Percentiles rank a stretch among this genome's conserved stretches.
These are phyloP conservation scores for Eriosoma lanigerum DNA, from an alignment of 1,140 invertebrate genomes.

Conservation along the genomic window DNA sequence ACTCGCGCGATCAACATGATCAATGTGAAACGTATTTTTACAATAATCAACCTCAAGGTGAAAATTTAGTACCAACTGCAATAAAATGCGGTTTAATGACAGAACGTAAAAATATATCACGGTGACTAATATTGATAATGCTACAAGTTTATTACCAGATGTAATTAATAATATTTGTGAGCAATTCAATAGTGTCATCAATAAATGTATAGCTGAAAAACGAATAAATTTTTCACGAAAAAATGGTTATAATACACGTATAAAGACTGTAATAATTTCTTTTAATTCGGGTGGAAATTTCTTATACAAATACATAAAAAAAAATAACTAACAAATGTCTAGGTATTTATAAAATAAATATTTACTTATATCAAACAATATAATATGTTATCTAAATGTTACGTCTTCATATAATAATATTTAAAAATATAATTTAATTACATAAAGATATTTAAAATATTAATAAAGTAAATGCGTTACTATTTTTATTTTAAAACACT, in stretches of 20 bases:
- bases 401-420: not conserved
- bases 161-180: conserved; percentile 5
- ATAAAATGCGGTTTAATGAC: not conserved
- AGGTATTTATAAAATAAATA: not conserved
- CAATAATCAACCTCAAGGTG: not conserved
- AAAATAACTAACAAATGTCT: not conserved
- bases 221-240: not conserved
- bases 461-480: not conserved
- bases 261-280: not conserved
- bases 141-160: not conserved
- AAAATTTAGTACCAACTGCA: not conserved
- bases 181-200: not conserved
- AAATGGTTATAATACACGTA: not conserved
- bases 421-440: not conserved
- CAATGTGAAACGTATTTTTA: conserved; percentile 3
- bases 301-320: not conserved
- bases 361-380: not conserved
- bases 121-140: conserved; percentile 2
- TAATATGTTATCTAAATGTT: no score
- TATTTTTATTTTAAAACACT: not conserved
- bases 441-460: not conserved
- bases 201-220: not conserved
- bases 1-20: not conserved
- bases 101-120: conserved; percentile 16
- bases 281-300: conserved; percentile 8